Conservation (phyloP, 2,888 invertebrate genomes). For the Nyleta sp. region DNA sequence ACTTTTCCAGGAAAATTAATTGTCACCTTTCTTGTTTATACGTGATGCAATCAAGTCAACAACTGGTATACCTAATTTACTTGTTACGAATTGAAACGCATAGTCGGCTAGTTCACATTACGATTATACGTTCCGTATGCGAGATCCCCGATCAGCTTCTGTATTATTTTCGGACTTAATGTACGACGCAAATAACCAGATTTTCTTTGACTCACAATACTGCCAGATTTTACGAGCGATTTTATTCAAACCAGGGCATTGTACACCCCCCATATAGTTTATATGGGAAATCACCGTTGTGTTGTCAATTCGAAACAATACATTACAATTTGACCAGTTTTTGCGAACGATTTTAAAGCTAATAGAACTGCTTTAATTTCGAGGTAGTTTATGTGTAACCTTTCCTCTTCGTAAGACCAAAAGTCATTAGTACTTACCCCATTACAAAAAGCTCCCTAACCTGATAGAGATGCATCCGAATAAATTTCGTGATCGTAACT, state of each 20-base stretch:
- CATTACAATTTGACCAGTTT: conserved; percentile 14
- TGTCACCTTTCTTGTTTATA: conserved; percentile 39
- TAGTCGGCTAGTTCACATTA: conserved; percentile 50
- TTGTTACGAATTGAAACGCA: conserved; percentile 29
- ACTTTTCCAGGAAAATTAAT: conserved; percentile 34
- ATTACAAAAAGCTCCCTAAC: conserved; percentile 38
- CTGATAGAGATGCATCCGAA: conserved; percentile 3
- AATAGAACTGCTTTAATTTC: conserved; percentile 45
- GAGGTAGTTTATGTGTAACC: conserved; percentile 43
- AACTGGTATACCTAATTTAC: conserved; percentile 26
- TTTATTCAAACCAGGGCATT: not conserved
- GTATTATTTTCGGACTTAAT: not conserved
- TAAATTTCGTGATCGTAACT: not conserved
- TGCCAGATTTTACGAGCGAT: conserved; percentile 17
- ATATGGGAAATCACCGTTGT: conserved; percentile 42
- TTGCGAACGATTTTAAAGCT: conserved; percentile 47
- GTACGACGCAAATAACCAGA: conserved; percentile 32
- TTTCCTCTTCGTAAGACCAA: conserved; percentile 19
- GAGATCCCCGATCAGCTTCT: conserved; percentile 5
- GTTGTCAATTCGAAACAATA: conserved; percentile 54
- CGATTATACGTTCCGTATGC: conserved; percentile 18
- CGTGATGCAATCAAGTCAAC: conserved; percentile 58
- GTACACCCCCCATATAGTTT: conserved; percentile 34
- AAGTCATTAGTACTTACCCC: conserved; percentile 6
- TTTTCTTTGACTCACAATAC: conserved; percentile 19